Evolutionary conservation across 2,888 invertebrate genomes (phyloP).

Genomic region (Ochlodes sylvanus): DNA sequence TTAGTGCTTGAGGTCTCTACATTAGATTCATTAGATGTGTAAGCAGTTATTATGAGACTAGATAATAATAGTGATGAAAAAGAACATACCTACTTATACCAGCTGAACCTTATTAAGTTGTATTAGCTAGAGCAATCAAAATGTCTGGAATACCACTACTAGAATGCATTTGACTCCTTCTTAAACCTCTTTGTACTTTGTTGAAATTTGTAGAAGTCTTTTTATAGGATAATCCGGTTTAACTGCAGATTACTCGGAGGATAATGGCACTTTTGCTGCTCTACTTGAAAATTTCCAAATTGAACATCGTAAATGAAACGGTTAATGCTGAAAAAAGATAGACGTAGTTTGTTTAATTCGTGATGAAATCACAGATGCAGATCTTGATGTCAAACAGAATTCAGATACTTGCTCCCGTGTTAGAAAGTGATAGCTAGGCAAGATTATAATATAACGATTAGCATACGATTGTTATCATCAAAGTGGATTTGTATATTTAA

Average conservation of each 20-base stretch:
- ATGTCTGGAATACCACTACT: neutral
- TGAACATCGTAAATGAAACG: conserved; percentile 19
- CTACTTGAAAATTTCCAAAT: conserved; percentile 22
- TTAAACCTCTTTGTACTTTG: conserved; percentile 18
- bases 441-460: too few species aligned
- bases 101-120: neutral
- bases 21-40: too few species aligned
- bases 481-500: too few species aligned
- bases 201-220: conserved; percentile 11
- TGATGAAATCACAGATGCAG: too few species aligned
- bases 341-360: neutral
- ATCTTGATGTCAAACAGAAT: too few species aligned
- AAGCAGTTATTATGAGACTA: too few species aligned
- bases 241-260: conserved; percentile 36
- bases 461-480: too few species aligned
- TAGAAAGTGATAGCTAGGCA: too few species aligned
- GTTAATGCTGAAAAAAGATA: neutral
- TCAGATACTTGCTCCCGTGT: too few species aligned
- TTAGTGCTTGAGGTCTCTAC: too few species aligned
- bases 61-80: too few species aligned
- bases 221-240: conserved; percentile 27
- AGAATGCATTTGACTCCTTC: conserved; percentile 19
- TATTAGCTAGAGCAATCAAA: neutral
- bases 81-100: too few species aligned
- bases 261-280: conserved; percentile 26